A percentile compares a stretch with the other conserved stretches of the same genome.
phyloP scores from a whole-genome alignment of 2,113 vertebrate genomes.

The Chaenogobius annularis region DNA sequence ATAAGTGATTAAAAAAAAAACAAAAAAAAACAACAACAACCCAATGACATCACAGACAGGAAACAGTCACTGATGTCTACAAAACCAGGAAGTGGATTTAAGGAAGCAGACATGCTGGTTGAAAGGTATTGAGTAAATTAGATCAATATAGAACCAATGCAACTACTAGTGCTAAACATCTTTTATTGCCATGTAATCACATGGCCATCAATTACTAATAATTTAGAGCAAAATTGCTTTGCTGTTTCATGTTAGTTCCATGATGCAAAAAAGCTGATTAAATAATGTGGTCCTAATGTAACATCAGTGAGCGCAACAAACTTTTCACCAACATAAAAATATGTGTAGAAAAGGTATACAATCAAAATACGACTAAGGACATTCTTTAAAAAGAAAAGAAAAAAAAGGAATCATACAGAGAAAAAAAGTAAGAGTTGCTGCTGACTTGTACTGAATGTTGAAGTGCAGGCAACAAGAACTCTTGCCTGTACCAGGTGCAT shows the following conservation, averaged over 20 bases:
- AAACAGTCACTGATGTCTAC: slow-evolving; percentile 1
- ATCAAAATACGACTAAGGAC: not conserved
- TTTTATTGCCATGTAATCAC: not conserved
- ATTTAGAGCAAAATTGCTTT: not conserved
- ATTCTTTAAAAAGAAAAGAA: not conserved
- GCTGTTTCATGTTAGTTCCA: not conserved
- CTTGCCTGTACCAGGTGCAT: slow-evolving; percentile 54
- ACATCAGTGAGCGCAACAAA: not conserved
- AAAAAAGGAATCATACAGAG: slow-evolving; percentile 1
- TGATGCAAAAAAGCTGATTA: not conserved
- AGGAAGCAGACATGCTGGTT: slow-evolving; percentile 55
- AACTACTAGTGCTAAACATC: not conserved
- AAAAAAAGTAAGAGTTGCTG: slow-evolving; percentile 6
- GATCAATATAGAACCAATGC: not conserved
- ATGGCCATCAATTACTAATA: not conserved
- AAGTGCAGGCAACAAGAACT: slow-evolving; percentile 44
- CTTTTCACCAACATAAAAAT: slow-evolving; percentile 3
- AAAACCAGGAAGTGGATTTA: slow-evolving; percentile 21
- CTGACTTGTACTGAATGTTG: slow-evolving; percentile 27
- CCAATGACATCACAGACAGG: not conserved
- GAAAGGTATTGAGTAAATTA: slow-evolving; percentile 9
- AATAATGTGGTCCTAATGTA: not conserved
- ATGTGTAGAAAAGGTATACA: not conserved
- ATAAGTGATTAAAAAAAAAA: not conserved
- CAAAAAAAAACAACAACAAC: slow-evolving; percentile 9